Evolutionary conservation across 2,888 invertebrate species (phyloP).

Genomic region (Mesodorylaimus sp.): DNA sequence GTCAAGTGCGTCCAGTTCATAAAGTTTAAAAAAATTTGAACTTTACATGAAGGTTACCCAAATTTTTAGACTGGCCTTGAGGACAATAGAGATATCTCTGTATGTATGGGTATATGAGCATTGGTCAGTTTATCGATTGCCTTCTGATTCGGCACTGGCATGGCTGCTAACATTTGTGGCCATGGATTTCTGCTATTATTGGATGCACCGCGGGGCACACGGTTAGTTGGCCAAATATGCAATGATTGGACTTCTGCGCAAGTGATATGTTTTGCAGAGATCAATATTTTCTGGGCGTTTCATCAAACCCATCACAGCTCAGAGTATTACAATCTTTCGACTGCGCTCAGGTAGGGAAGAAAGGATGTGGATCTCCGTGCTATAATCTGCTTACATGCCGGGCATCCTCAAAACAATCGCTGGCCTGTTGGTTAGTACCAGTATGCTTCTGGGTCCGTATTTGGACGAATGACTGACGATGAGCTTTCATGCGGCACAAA

Average conservation of each 20-base stretch:
- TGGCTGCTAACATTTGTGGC: constrained; percentile 62
- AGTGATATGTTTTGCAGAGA: constrained; percentile 53
- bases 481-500: too few relatives aligned
- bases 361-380: too few relatives aligned
- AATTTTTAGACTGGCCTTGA: too few relatives aligned
- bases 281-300: constrained; percentile 67
- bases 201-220: constrained; percentile 72
- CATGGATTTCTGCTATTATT: constrained; percentile 71
- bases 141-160: constrained; percentile 57
- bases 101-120: constrained; percentile 52
- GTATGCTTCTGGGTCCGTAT: too few relatives aligned
- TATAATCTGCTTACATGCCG: too few relatives aligned
- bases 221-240: too few relatives aligned
- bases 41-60: too few relatives aligned
- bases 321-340: constrained; percentile 67
- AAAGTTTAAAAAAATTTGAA: too few relatives aligned
- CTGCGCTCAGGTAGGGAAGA: constrained; percentile 61
- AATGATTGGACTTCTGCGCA: too few relatives aligned
- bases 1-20: constrained; percentile 20
- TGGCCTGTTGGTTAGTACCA: too few relatives aligned
- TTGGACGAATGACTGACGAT: too few relatives aligned
- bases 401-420: too few relatives aligned
- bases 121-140: constrained; percentile 49
- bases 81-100: constrained; percentile 24
- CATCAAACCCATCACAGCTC: constrained; percentile 79